phyloP scores from a whole-genome alignment of 2,113 vertebrate genomes.

The Actinemys pallida region DNA sequence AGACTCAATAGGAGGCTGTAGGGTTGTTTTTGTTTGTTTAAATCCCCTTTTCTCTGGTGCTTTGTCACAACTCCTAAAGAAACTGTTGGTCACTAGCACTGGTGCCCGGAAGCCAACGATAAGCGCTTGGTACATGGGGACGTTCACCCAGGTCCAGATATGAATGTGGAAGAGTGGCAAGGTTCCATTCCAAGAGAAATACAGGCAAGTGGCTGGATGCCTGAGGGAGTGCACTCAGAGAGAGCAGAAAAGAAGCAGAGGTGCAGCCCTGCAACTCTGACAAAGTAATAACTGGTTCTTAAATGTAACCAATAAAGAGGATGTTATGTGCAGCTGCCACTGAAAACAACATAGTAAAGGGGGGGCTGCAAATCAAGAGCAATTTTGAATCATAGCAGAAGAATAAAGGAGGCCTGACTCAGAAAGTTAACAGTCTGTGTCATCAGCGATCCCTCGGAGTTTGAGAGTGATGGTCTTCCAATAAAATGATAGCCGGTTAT shows the following conservation, averaged over 20 bases:
- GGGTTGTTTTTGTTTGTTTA: slow-evolving; percentile 36
- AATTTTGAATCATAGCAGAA: not conserved
- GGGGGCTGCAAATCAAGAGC: not conserved
- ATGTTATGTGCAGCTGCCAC: not conserved
- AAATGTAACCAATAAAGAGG: not conserved
- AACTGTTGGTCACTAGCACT: too few species aligned
- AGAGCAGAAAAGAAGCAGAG: too few species aligned
- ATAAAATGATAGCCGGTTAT: too few species aligned
- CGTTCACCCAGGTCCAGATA: too few species aligned
- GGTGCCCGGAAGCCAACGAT: too few species aligned
- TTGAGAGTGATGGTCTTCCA: too few species aligned
- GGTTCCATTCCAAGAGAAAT: too few species aligned
- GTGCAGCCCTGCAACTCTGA: too few species aligned
- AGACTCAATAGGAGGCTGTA: slow-evolving; percentile 25
- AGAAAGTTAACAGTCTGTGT: not conserved
- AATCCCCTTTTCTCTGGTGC: slow-evolving; percentile 23
- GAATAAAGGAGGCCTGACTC: not conserved
- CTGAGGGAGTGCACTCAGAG: not conserved
- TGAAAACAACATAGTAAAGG: not conserved
- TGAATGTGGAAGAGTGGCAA: too few species aligned
- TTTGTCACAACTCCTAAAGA: not conserved
- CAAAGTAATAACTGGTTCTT: too few species aligned
- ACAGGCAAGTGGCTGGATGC: not conserved
- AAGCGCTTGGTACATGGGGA: too few species aligned
- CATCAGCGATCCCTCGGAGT: too few species aligned